These are phyloP conservation scores for Allygus modestus DNA, from an alignment of 2,888 invertebrate species.

Conservation along the genomic window DNA sequence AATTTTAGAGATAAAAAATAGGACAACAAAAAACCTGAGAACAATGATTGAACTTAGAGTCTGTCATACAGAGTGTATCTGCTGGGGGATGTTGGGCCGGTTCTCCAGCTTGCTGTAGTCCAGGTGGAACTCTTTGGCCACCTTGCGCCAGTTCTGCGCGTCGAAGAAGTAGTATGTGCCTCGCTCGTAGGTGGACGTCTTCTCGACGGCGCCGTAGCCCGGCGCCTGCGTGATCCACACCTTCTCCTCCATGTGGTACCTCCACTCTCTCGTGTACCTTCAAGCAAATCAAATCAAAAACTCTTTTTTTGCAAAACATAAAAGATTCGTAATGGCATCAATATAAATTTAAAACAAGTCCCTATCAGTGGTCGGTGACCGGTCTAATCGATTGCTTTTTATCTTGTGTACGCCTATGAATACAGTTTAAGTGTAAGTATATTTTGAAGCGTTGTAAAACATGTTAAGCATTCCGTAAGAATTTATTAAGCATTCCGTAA, in stretches of 20 bases:
- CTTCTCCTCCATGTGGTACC: constrained; percentile 99
- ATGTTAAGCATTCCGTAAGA: too few relatives aligned
- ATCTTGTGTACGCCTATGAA: too few relatives aligned
- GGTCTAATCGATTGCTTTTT: too few relatives aligned
- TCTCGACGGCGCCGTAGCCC: constrained; percentile 95
- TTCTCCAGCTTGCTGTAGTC: constrained; percentile 99
- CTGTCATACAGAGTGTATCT: constrained; percentile 68
- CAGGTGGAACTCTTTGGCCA: constrained; percentile 98
- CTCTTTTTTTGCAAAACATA: too few relatives aligned
- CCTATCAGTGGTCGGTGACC: too few relatives aligned
- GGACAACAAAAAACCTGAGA: constrained; percentile 65
- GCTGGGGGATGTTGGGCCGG: constrained; percentile 86
- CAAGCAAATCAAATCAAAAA: constrained; percentile 66
- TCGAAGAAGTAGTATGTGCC: constrained; percentile 99
- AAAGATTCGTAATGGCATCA: too few relatives aligned
- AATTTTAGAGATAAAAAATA: constrained; percentile 60
- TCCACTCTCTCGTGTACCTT: constrained; percentile 99
- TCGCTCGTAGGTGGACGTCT: constrained; percentile 97
- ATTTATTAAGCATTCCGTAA: too few relatives aligned
- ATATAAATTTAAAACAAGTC: too few relatives aligned
- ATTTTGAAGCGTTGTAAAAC: too few relatives aligned
- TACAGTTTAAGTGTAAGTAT: too few relatives aligned
- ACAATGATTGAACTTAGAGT: constrained; percentile 59
- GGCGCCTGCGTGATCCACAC: constrained; percentile 99
- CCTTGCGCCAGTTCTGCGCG: constrained; percentile 99